These are phyloP conservation scores for Laterallus jamaicensis DNA, from an alignment of 2,113 vertebrate species.

Conservation along the genomic window DNA sequence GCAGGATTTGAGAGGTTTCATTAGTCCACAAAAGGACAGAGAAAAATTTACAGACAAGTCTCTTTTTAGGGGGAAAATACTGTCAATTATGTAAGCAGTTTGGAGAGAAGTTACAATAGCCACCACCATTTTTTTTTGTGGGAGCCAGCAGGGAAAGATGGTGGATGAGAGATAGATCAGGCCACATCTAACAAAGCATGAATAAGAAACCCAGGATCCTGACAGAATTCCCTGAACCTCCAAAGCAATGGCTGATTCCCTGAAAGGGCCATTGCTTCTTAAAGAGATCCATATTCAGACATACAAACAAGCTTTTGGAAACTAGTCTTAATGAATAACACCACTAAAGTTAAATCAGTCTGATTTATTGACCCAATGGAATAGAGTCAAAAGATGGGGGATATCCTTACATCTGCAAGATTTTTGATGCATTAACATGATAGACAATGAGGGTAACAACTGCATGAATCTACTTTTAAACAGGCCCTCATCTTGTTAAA, in stretches of 20 bases:
- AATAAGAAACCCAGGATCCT: not conserved
- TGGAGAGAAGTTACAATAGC: not conserved
- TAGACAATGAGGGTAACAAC: not conserved
- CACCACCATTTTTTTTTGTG: not conserved
- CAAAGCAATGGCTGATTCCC: not conserved
- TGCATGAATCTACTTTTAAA: not conserved
- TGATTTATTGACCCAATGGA: not conserved
- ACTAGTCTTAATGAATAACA: not conserved
- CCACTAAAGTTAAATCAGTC: not conserved
- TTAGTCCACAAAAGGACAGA: not conserved
- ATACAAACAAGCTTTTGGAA: not conserved
- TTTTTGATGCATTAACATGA: not conserved
- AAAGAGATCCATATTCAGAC: not conserved
- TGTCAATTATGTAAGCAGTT: not conserved
- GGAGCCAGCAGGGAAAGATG: not conserved
- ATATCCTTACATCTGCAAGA: not conserved
- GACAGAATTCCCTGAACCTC: not conserved
- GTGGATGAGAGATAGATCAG: not conserved
- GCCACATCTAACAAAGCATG: not conserved
- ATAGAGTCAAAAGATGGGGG: not conserved
- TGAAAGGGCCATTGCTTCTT: not conserved
- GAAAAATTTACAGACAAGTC: not conserved
- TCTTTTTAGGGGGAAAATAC: not conserved
- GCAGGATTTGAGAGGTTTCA: conserved; percentile 4
- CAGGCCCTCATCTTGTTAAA: not conserved